Percentiles rank a stretch among this genome's conserved stretches.
These are phyloP conservation scores for Eudyptes chrysolophus DNA, from an alignment of 2,113 vertebrate species.

Conservation along the genomic window DNA sequence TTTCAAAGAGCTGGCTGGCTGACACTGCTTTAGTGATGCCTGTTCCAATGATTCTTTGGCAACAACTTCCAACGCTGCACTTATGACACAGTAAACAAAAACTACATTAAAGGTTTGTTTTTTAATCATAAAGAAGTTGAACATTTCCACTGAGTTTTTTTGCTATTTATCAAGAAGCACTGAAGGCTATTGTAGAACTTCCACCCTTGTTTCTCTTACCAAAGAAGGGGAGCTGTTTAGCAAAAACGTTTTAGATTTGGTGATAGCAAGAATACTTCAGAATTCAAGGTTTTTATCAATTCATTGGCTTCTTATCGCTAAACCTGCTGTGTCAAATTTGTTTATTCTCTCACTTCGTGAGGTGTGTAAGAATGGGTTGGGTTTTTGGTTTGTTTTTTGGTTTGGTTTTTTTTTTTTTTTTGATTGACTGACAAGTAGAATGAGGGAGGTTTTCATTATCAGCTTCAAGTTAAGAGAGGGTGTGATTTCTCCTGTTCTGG, in stretches of 20 bases:
- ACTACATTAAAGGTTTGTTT: constrained; percentile 81
- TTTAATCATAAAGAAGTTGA: constrained; percentile 77
- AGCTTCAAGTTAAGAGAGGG: not conserved
- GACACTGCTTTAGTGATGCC: constrained; percentile 74
- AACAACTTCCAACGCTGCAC: constrained; percentile 78
- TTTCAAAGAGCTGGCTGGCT: constrained; percentile 81
- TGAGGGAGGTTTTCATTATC: not conserved
- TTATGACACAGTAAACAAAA: constrained; percentile 83
- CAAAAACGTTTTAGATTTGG: not conserved
- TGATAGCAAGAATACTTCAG: not conserved
- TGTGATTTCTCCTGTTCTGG: constrained; percentile 18
- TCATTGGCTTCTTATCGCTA: not conserved
- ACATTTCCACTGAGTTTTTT: constrained; percentile 71
- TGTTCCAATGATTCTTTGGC: constrained; percentile 79
- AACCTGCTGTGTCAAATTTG: not conserved
- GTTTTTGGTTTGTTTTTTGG: not conserved
- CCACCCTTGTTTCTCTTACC: constrained; percentile 39
- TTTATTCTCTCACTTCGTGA: not conserved
- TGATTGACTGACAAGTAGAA: not conserved
- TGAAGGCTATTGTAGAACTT: constrained; percentile 62
- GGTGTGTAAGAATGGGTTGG: not conserved
- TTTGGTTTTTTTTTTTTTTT: not conserved
- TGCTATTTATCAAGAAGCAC: constrained; percentile 73
- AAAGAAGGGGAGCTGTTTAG: constrained; percentile 49
- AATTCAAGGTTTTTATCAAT: not conserved